Evolutionary conservation across 1,140 invertebrate genomes (phyloP).

Genomic region (Venturia canescens): DNA sequence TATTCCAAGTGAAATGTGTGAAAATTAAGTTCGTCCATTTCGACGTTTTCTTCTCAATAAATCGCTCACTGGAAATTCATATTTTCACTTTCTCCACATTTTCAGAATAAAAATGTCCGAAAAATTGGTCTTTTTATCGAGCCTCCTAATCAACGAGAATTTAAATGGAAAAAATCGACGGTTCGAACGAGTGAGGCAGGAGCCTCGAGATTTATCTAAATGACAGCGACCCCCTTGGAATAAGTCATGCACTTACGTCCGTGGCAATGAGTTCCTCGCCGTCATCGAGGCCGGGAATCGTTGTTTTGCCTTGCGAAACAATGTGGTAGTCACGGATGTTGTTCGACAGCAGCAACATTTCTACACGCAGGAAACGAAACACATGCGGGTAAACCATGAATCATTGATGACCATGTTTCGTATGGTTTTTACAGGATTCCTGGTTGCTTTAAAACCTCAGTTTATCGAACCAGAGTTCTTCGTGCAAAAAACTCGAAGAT

Average conservation of each 20-base stretch:
- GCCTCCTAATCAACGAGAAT: too few relatives aligned
- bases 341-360: slow-evolving; percentile 88
- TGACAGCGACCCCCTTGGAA: not conserved
- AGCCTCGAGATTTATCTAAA: too few relatives aligned
- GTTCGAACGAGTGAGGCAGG: too few relatives aligned
- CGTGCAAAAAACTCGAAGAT: not conserved
- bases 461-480: slow-evolving; percentile 18
- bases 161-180: too few relatives aligned
- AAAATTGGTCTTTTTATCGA: too few relatives aligned
- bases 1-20: not conserved
- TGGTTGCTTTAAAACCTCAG: slow-evolving; percentile 31
- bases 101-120: too few relatives aligned
- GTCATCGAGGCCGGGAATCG: slow-evolving; percentile 97
- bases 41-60: too few relatives aligned
- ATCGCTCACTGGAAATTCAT: too few relatives aligned
- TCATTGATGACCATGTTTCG: slow-evolving; percentile 66
- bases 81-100: too few relatives aligned
- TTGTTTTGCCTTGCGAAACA: slow-evolving; percentile 97
- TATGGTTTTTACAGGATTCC: slow-evolving; percentile 68
- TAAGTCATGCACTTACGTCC: slow-evolving; percentile 88
- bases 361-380: slow-evolving; percentile 79
- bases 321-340: slow-evolving; percentile 94
- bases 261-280: slow-evolving; percentile 95
- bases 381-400: slow-evolving; percentile 69
- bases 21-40: not conserved